These are phyloP conservation scores for Mnemiopsis leidyi DNA, from an alignment of 37 sponge, comb jelly and placozoan genomes.

Conservation along the genomic window DNA sequence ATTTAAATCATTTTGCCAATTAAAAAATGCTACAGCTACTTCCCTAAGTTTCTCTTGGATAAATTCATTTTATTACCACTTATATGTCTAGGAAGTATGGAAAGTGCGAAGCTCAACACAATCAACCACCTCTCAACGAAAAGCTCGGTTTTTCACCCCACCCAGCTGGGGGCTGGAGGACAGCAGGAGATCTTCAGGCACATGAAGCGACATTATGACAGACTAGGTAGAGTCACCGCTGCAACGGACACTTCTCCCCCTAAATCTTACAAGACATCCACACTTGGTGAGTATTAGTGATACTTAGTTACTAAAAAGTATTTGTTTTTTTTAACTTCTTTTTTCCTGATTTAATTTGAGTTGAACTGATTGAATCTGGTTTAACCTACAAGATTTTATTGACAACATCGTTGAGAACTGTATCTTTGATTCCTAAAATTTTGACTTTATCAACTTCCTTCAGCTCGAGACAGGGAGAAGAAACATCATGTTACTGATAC, in stretches of 20 bases:
- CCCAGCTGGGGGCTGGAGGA: constrained; percentile 21
- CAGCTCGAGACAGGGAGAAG: constrained; percentile 38
- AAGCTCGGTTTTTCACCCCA: constrained; percentile 58
- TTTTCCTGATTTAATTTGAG: no score
- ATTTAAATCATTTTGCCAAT: no score
- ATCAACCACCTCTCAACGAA: constrained; percentile 32
- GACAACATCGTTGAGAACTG: no score
- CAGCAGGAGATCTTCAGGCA: constrained; percentile 62
- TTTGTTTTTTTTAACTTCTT: no score
- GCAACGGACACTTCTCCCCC: constrained; percentile 50
- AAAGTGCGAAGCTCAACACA: not conserved
- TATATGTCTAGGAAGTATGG: not conserved
- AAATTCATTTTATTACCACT: not conserved
- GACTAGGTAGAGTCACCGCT: constrained; percentile 14
- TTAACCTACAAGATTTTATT: no score
- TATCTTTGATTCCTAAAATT: no score
- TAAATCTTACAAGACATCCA: not conserved
- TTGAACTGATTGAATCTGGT: no score
- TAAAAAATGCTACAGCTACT: no score
- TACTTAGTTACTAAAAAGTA: no score
- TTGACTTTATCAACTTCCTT: not conserved
- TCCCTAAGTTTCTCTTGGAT: not conserved
- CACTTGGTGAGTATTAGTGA: not conserved
- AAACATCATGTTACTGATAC: constrained; percentile 1
- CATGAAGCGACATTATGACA: constrained; percentile 65